Percentiles rank a stretch among this genome's conserved stretches.
phyloP scores from a whole-genome alignment of 1,140 invertebrate species.

The Drosophila quadrilineata region DNA sequence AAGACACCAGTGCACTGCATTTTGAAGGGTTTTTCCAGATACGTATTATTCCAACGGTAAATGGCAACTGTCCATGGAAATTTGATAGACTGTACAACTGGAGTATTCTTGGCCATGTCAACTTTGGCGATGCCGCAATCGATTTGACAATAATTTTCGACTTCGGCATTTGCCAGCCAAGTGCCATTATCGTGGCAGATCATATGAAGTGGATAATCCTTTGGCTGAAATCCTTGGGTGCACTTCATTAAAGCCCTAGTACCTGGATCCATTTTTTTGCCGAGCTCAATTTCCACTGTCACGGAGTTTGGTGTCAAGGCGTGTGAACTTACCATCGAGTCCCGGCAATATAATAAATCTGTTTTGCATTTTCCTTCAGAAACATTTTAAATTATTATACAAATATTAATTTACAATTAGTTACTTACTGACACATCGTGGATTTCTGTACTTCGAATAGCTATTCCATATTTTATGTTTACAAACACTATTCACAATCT shows the following conservation, averaged over 20 bases:
- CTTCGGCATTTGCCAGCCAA: not conserved
- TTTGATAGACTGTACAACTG: rapidly evolving
- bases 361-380: not conserved
- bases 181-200: slow-evolving; percentile 4
- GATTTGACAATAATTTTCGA: not conserved
- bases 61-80: slow-evolving; percentile 1
- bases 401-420: not conserved
- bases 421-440: slow-evolving; percentile 16
- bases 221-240: too few relatives aligned
- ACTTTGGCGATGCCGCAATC: not conserved
- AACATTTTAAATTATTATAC: not conserved
- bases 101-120: rapidly evolving
- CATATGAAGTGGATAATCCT: too few relatives aligned
- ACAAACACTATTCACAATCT: not conserved
- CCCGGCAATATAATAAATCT: not conserved
- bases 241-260: too few relatives aligned
- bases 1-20: slow-evolving; percentile 25
- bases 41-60: not conserved
- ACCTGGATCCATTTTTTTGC: not conserved
- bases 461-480: not conserved
- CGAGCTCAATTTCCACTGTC: too few relatives aligned
- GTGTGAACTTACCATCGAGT: not conserved
- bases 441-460: not conserved
- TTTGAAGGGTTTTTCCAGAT: not conserved
- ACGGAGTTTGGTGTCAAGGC: not conserved